Percentiles rank a stretch among this genome's conserved stretches.
Evolutionary conservation across 2,113 vertebrate genomes (phyloP).

Genomic region (Bungarus multicinctus): DNA sequence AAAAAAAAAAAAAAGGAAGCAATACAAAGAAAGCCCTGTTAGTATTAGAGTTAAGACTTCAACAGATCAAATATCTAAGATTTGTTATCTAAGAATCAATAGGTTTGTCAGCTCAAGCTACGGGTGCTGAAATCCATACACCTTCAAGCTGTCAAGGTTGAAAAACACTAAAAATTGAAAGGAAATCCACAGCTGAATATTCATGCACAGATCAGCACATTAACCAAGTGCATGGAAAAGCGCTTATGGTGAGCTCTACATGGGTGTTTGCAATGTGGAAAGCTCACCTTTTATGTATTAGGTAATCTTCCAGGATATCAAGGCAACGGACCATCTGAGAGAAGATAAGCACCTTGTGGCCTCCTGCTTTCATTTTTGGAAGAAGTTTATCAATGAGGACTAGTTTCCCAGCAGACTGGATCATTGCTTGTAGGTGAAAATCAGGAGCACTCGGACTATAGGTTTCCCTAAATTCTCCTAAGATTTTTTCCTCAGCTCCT

Average conservation of each 20-base stretch:
- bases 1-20: neutral
- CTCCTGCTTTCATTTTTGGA: conserved; percentile 98
- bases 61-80: neutral
- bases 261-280: neutral
- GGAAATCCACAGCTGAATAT: neutral
- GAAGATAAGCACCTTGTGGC: conserved; percentile 98
- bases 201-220: neutral
- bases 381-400: conserved; percentile 98
- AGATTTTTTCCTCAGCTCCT: conserved; percentile 98
- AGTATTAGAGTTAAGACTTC: neutral
- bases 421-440: conserved; percentile 98
- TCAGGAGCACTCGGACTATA: conserved; percentile 83
- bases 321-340: conserved; percentile 99
- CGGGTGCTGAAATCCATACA: neutral
- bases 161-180: neutral
- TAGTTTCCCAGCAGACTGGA: conserved; percentile 96
- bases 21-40: rapidly evolving
- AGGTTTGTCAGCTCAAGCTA: neutral
- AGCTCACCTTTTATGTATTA: conserved; percentile 92
- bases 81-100: neutral
- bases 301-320: conserved; percentile 98
- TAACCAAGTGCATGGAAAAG: neutral
- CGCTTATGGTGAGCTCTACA: neutral
- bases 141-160: neutral
- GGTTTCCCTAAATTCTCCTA: conserved; percentile 94